Base-by-base conservation (phyloP, 2,888 invertebrate genomes). In the Bellardia bayeri region DNA sequence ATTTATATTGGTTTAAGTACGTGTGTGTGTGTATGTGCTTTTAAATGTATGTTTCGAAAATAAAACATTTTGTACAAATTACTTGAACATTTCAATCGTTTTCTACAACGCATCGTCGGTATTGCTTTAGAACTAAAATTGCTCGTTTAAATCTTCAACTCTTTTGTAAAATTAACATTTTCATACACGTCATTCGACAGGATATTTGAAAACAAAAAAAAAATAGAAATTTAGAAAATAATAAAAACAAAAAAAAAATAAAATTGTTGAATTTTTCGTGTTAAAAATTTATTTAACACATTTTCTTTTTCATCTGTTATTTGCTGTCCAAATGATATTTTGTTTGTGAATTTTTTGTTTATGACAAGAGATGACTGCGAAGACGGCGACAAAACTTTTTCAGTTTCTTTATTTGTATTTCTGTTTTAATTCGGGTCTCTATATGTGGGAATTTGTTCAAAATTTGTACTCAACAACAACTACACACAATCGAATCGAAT, bases 31-130 rank as follows among this genome's bases (percentile, higher is more conserved):
- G 51, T 23, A 23, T 71, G 23, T 49, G 40, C 54, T 37, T 33
- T 33, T 54, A 13, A 30, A 58, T 61, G 64, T 68, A 63, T 63
- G 30, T 23, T 56, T 69, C 9, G 33, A 83, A 72, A 71, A 56
- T 66, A 74, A 74, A 71, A 84, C 54, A 85, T 79, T 75, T 82
- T 79, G 69, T 79, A 85, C 82, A 87, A 87, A 82, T 82, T 87
- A 85, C 82, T 87, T 87, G 85, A 85, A 85, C 78, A 87, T 85
- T 85, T 87, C 85, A 87, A 87, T 75, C 87, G 85, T 85, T 87
- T 87, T 85, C 82, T 85, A 82, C 82, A 79, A 75, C 87, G 82
- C 69, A 71, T 80, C 78, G 68, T 69, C 82, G 84, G 84, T 74
- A 79, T 71, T 63, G 75, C 79, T 79, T 64, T 64, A 64, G n/a